Percentiles rank a stretch among this genome's conserved stretches.
These are phyloP conservation scores for Eleginops maclovinus DNA, from an alignment of 2,113 vertebrate species.

Conservation along the genomic window DNA sequence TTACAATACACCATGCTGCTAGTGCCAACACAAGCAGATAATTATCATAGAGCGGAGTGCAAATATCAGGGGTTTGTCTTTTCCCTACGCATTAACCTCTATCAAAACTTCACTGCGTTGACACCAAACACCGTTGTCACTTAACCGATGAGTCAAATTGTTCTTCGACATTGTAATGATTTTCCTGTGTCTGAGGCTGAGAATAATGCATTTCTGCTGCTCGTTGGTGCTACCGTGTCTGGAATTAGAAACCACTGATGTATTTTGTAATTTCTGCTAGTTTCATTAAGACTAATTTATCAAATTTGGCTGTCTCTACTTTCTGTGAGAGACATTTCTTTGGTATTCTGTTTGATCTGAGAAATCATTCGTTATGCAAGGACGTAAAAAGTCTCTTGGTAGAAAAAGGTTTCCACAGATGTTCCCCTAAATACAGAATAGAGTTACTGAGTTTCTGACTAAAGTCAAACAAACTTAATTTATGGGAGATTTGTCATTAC, in stretches of 20 bases:
- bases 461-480: not conserved
- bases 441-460: not conserved
- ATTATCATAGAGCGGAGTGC: slow-evolving; percentile 35
- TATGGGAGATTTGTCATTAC: not conserved
- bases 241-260: slow-evolving; percentile 32
- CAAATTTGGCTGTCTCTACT: slow-evolving; percentile 23
- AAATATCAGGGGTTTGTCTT: slow-evolving; percentile 20
- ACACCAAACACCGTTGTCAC: slow-evolving; percentile 23
- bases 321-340: slow-evolving; percentile 18
- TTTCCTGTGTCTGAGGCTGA: slow-evolving; percentile 17
- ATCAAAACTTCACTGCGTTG: slow-evolving; percentile 14
- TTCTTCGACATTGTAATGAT: slow-evolving; percentile 38
- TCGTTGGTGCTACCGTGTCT: slow-evolving; percentile 26
- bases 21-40: slow-evolving; percentile 47
- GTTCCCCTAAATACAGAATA: not conserved
- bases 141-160: slow-evolving; percentile 31
- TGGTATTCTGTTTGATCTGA: slow-evolving; percentile 54
- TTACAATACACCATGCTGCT: slow-evolving; percentile 40
- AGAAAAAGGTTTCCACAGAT: slow-evolving; percentile 41
- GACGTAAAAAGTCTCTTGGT: slow-evolving; percentile 47
- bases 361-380: slow-evolving; percentile 23
- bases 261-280: slow-evolving; percentile 38
- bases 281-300: slow-evolving; percentile 64
- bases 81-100: slow-evolving; percentile 36
- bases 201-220: slow-evolving; percentile 4